Conservation (phyloP, 2,888 invertebrate species). For the Lampropteryx suffumata region DNA sequence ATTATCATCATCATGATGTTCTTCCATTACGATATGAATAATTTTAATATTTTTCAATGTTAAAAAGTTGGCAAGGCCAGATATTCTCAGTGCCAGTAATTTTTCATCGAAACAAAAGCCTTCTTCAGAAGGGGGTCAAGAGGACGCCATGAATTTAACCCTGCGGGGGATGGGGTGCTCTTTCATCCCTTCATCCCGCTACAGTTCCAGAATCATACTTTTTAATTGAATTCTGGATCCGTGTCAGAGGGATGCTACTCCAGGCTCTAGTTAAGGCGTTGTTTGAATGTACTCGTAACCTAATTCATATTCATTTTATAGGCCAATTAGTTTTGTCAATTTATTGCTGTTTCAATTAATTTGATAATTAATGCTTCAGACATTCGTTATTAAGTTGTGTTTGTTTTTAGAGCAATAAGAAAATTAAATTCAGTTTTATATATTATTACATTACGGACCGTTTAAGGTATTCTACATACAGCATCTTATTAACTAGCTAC, state of each 20-base stretch:
- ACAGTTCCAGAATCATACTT: constrained; percentile 60
- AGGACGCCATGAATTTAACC: constrained; percentile 54
- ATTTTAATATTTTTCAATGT: too few species aligned
- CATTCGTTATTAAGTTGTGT: constrained; percentile 9
- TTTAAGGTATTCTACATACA: too few species aligned
- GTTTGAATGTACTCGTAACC: constrained; percentile 18
- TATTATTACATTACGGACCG: too few species aligned
- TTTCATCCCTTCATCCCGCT: constrained; percentile 29
- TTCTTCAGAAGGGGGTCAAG: constrained; percentile 67
- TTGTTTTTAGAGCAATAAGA: neutral
- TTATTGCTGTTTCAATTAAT: constrained; percentile 13
- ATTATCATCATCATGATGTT: too few species aligned
- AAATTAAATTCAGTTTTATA: too few species aligned
- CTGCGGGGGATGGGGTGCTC: constrained; percentile 39
- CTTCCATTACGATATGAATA: too few species aligned
- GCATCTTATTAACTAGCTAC: too few species aligned
- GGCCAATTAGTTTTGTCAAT: constrained; percentile 17
- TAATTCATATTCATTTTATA: constrained; percentile 30
- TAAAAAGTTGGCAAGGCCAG: constrained; percentile 15
- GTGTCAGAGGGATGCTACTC: constrained; percentile 36
- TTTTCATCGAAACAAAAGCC: constrained; percentile 77
- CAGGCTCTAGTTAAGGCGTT: constrained; percentile 19
- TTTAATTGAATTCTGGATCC: constrained; percentile 58
- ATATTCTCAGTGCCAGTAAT: constrained; percentile 55
- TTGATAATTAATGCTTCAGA: constrained; percentile 21